A percentile compares a stretch with the other conserved stretches of the same genome.
Conservation (phyloP, 2,797 vertebrate genomes). For the Cichlasoma orientale region DNA sequence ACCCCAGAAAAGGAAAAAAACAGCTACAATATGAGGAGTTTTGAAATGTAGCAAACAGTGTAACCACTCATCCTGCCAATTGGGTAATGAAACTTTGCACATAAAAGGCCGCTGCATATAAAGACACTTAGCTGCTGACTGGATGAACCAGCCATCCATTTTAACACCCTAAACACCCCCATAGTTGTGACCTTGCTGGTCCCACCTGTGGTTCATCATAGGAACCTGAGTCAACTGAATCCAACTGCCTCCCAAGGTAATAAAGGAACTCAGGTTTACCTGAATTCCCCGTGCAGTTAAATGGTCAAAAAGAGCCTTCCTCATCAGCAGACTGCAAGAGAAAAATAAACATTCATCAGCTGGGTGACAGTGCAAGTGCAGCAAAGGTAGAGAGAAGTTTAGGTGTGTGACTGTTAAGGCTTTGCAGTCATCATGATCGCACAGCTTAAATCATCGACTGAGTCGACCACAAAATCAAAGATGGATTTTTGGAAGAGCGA, state of each 20-base stretch:
- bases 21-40: neutral
- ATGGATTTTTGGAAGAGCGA: neutral
- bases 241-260: neutral
- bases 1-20: neutral
- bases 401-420: constrained; percentile 1
- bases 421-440: neutral
- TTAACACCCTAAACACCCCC: neutral
- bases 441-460: neutral
- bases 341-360: neutral
- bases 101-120: too few species aligned
- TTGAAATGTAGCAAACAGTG: neutral
- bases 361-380: neutral
- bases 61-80: neutral
- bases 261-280: constrained; percentile 71
- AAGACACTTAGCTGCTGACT: too few species aligned
- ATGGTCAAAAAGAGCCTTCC: constrained; percentile 93
- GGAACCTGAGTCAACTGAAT: neutral
- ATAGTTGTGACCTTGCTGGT: neutral
- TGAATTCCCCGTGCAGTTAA: constrained; percentile 95
- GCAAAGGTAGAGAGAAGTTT: neutral
- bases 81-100: neutral
- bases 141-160: neutral
- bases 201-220: neutral
- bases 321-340: constrained; percentile 89
- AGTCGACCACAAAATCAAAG: neutral